Evolutionary conservation across 1,140 invertebrate species (phyloP).

Genomic region (Heliconius hermathena): DNA sequence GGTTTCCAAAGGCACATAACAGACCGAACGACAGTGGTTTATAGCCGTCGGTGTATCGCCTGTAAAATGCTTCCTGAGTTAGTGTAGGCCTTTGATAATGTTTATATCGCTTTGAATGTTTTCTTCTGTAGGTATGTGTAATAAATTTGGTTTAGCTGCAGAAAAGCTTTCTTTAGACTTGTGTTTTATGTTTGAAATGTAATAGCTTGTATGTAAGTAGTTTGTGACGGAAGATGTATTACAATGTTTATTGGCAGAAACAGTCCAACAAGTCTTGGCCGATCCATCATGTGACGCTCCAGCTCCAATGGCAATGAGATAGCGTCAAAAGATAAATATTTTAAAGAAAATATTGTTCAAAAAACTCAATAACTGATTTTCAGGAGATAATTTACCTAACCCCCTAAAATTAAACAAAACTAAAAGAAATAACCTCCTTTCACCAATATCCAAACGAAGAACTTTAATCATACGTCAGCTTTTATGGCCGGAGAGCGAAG

Average conservation of each 20-base stretch:
- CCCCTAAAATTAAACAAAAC: not conserved
- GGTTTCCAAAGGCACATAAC: conserved; percentile 60
- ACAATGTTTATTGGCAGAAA: not conserved
- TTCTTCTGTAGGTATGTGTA: not conserved
- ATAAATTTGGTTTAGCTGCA: not conserved
- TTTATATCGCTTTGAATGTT: conserved; percentile 28
- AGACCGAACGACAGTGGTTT: conserved; percentile 74
- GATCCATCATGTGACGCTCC: too few species aligned
- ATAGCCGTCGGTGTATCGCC: conserved; percentile 53
- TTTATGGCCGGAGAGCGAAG: conserved; percentile 56
- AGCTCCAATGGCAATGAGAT: not conserved
- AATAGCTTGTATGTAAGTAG: too few species aligned
- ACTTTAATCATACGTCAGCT: conserved; percentile 70
- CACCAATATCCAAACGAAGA: conserved; percentile 42
- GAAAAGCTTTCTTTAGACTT: not conserved
- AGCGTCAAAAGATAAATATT: not conserved
- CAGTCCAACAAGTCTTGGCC: not conserved
- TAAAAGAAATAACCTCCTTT: conserved; percentile 15
- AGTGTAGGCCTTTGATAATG: conserved; percentile 37
- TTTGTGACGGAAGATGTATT: too few species aligned
- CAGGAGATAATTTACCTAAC: not conserved
- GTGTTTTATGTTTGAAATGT: not conserved
- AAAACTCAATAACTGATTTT: not conserved
- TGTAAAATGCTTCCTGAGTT: conserved; percentile 58
- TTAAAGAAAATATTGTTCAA: not conserved